Evolutionary conservation across 2,797 vertebrate genomes (phyloP), one percentile per base, ranked within the genome.

Genomic region (Gadopsis marmoratus): DNA sequence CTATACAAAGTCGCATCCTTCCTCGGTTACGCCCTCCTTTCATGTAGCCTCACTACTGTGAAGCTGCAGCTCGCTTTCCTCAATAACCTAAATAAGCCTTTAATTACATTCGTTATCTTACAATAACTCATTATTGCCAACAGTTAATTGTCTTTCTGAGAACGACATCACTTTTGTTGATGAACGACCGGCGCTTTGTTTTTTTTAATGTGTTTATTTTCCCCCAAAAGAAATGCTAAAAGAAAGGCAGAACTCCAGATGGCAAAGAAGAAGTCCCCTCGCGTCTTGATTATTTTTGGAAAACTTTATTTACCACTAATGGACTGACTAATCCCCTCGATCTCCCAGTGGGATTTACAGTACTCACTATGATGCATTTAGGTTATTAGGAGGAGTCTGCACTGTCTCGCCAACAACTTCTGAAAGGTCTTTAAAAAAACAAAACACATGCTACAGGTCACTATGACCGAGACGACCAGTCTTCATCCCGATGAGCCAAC

Each of bases 121-220:
- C 37, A 60, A 17, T 50, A 61, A 65, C 47, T 60, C 7, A 16
- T 4, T 65, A 48, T 74, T 39, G 7, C 4, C 26, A 41, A 29
- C 71, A 61, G 60, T 29, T 67, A 16, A 72, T 71, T 60, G 70
- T 61, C 13, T 76, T 45, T 54, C 37, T 21, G 14, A 41, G n/a
- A 45, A 76, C 70, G 71, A 56, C 21, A 11, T 4, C 33, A 9
- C 53, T 54, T 71, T 17, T 19, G 35, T 35, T 35, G 26, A 48
- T 65, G 35, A 67, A 71, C 0, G 5, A 54, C 23, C 21, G 0
- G 12, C 5, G 48, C 12, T 74, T 64, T 6, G 14, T 45, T 69
- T 47, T 67, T 35, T 37, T 37, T 35, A 67, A 78, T 67, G 29
- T 53, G 26, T 77, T 71, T 80, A 37, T 74, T 71, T 64, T 35